phyloP scores from a whole-genome alignment of 2,113 vertebrate species.

The Pseudopodoces humilis region DNA sequence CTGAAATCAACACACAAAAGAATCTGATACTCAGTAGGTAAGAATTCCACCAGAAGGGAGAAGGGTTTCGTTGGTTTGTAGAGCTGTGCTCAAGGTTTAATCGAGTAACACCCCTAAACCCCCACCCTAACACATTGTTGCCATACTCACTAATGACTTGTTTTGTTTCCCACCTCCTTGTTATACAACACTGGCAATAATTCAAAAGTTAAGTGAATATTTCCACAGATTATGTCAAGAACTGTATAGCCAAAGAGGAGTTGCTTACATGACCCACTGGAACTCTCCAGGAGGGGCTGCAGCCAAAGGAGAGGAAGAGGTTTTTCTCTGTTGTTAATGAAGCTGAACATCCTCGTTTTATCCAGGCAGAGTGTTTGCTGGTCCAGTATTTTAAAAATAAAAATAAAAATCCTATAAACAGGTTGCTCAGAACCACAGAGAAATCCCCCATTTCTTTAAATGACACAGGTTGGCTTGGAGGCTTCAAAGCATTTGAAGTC shows the following conservation, averaged over 20 bases:
- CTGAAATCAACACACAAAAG: neutral
- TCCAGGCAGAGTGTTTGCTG: neutral
- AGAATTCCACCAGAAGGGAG: neutral
- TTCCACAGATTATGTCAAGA: neutral
- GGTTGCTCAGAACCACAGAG: neutral
- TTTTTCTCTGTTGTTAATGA: neutral
- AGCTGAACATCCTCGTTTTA: neutral
- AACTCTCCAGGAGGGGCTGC: neutral
- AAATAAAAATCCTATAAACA: neutral
- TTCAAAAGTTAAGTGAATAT: neutral
- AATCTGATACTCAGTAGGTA: neutral
- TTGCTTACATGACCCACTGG: neutral
- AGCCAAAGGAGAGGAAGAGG: neutral
- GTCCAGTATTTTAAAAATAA: neutral
- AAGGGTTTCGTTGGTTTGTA: neutral
- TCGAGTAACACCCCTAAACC: neutral
- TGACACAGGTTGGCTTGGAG: neutral
- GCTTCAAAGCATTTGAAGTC: constrained; percentile 3
- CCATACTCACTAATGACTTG: neutral
- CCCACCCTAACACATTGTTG: neutral
- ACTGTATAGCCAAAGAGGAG: neutral
- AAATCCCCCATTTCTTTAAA: neutral
- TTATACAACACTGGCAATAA: neutral
- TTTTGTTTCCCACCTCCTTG: neutral
- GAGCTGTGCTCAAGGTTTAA: neutral